phyloP scores from a whole-genome alignment of 1,140 invertebrate genomes.

The Pseudomyrmex gracilis region DNA sequence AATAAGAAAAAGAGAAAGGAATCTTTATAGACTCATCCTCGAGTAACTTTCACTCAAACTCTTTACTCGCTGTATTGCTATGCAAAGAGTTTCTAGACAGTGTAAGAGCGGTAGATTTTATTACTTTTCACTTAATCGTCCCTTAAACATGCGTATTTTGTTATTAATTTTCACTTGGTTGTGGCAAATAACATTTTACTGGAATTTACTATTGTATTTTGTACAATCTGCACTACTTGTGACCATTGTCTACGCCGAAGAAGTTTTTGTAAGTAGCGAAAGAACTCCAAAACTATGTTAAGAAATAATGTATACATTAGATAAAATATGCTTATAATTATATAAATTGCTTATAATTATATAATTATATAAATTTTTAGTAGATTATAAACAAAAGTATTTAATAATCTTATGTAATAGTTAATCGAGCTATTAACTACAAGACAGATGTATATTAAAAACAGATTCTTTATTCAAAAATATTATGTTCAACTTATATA shows the following conservation, averaged over 20 bases:
- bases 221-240: constrained; percentile 19
- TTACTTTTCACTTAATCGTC: neutral
- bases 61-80: constrained; percentile 22
- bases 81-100: constrained; percentile 27
- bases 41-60: constrained; percentile 48
- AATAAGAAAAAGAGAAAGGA: neutral
- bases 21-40: constrained; percentile 43
- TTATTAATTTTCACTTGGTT: neutral
- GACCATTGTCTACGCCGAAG: neutral
- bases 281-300: neutral
- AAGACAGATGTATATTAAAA: too few relatives aligned
- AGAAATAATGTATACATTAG: neutral
- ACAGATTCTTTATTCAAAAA: too few relatives aligned
- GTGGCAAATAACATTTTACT: constrained; percentile 15
- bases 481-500: too few relatives aligned
- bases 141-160: neutral
- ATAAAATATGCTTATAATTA: neutral
- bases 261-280: constrained; percentile 48
- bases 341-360: too few relatives aligned
- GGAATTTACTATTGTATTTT: neutral
- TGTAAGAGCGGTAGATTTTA: constrained; percentile 8
- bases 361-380: neutral
- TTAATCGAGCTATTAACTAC: too few relatives aligned
- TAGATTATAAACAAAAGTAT: neutral
- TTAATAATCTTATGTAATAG: too few relatives aligned